phyloP scores from a whole-genome alignment of 1,140 invertebrate genomes.

The Battus philenor region DNA sequence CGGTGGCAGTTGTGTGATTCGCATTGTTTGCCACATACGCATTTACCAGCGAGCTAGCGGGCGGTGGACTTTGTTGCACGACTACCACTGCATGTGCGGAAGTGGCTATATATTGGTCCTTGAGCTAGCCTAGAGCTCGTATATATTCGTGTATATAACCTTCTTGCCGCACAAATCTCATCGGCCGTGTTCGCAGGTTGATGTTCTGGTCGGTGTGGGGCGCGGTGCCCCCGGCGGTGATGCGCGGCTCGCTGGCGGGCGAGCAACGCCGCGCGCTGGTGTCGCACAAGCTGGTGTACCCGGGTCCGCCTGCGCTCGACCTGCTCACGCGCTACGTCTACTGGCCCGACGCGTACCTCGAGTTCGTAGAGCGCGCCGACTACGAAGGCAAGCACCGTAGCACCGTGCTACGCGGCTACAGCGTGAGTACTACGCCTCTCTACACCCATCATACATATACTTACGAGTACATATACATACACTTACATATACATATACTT shows the following conservation, averaged over 20 bases:
- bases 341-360: conserved; percentile 87
- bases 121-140: no score
- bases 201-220: conserved; percentile 90
- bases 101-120: no score
- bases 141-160: no score
- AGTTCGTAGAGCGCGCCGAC: conserved; percentile 83
- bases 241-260: conserved; percentile 80
- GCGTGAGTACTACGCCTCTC: conserved; percentile 46
- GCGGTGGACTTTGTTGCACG: no score
- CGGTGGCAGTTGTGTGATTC: no score
- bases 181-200: no score
- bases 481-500: no score
- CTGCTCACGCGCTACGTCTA: conserved; percentile 84
- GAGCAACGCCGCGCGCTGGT: conserved; percentile 59
- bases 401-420: conserved; percentile 79
- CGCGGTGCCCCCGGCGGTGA: conserved; percentile 77
- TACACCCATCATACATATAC: conserved; percentile 20
- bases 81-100: no score
- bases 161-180: no score
- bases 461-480: no score
- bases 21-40: no score
- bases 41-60: no score
- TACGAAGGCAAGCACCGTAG: conserved; percentile 82
- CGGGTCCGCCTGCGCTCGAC: conserved; percentile 83
- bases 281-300: conserved; percentile 80